Conservation (phyloP, 92 coral and sea anemone species). For the Palythoa caribaeorum region DNA sequence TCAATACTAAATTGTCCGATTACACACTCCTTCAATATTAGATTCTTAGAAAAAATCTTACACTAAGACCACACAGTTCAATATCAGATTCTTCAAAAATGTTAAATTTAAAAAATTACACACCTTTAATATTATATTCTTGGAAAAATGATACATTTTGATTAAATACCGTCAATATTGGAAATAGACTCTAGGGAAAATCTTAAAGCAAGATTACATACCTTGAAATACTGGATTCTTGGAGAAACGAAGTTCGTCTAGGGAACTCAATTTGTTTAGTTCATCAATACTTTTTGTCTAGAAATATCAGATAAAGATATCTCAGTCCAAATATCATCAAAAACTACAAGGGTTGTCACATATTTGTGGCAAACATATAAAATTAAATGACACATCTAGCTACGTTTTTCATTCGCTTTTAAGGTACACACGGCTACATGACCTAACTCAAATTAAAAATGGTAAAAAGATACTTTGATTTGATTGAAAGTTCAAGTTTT, state of each 20-base stretch:
- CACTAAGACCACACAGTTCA: no score
- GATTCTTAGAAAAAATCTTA: no score
- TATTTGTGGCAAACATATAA: no score
- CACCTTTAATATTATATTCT: not conserved
- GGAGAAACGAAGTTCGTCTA: conserved; percentile 68
- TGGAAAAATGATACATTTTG: not conserved
- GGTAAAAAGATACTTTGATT: no score
- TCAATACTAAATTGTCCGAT: no score
- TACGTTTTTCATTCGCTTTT: not conserved
- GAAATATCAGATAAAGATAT: not conserved
- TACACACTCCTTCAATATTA: no score
- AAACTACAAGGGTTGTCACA: not conserved
- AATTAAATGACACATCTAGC: not conserved
- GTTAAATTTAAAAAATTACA: no score
- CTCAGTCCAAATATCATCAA: not conserved
- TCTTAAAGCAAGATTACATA: conserved; percentile 8
- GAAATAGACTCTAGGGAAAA: not conserved
- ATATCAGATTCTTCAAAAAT: no score
- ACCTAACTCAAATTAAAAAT: no score
- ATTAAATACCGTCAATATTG: no score
- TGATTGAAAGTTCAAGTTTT: no score
- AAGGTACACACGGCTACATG: not conserved
- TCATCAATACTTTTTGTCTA: conserved; percentile 85
- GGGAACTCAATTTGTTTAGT: conserved; percentile 67
- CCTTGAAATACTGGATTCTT: conserved; percentile 86